Conservation (phyloP, 2,888 invertebrate genomes). For the Rhodophaea formosa region DNA sequence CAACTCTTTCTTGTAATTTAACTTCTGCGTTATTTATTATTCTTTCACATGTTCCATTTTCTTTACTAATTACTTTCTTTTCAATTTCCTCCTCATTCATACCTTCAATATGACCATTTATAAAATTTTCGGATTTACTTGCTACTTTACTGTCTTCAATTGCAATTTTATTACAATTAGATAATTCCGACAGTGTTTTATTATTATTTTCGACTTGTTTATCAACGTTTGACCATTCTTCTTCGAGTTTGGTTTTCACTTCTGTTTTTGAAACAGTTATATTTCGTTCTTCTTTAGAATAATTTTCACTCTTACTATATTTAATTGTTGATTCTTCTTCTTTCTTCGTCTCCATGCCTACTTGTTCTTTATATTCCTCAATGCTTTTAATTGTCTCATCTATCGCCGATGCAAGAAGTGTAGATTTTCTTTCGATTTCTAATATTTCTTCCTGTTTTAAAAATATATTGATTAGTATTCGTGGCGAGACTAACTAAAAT, state of each 20-base stretch:
- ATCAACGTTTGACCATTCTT: slow-evolving; percentile 32
- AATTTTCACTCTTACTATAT: slow-evolving; percentile 19
- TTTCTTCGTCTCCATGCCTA: slow-evolving; percentile 50
- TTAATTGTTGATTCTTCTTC: slow-evolving; percentile 29
- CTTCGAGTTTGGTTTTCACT: slow-evolving; percentile 23
- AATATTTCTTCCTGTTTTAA: slow-evolving; percentile 63
- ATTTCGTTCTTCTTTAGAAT: slow-evolving; percentile 24
- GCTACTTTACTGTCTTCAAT: neutral
- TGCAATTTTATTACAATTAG: neutral
- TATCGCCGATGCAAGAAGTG: slow-evolving; percentile 67
- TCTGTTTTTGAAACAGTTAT: slow-evolving; percentile 6
- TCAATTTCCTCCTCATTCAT: neutral
- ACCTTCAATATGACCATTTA: neutral
- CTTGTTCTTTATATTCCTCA: slow-evolving; percentile 71
- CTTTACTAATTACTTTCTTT: neutral
- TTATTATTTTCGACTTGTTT: slow-evolving; percentile 29
- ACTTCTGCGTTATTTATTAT: neutral
- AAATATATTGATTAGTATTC: slow-evolving; percentile 9
- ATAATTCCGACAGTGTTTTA: slow-evolving; percentile 8
- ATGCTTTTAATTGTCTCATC: slow-evolving; percentile 69
- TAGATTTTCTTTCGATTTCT: slow-evolving; percentile 66
- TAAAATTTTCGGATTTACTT: neutral
- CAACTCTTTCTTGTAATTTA: neutral
- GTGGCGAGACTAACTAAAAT: neutral
- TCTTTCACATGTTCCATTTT: neutral